phyloP scores from a whole-genome alignment of 1,140 invertebrate species.

The Eulimnadia texana region DNA sequence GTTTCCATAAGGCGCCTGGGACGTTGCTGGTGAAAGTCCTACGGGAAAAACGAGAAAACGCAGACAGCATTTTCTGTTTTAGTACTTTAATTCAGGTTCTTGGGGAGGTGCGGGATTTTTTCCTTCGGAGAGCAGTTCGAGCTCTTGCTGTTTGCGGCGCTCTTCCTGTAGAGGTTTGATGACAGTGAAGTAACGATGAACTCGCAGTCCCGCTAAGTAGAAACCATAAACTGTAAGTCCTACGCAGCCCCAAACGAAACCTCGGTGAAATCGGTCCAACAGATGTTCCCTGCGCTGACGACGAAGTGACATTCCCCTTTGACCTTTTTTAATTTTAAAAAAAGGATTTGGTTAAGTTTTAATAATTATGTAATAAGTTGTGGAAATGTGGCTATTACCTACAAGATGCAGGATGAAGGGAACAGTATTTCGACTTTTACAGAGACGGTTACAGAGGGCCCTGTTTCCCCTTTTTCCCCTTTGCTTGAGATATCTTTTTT shows the following conservation, averaged over 20 bases:
- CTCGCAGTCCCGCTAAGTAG: conserved; percentile 15
- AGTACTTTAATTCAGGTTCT: conserved; percentile 9
- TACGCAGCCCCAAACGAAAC: conserved; percentile 18
- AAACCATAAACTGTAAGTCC: conserved; percentile 17
- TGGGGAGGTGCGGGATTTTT: conserved; percentile 1
- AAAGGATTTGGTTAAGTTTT: too few species aligned
- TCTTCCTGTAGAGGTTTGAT: conserved; percentile 16
- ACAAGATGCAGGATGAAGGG: too few species aligned
- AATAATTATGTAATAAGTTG: too few species aligned
- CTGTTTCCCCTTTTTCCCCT: too few species aligned
- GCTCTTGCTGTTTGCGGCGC: conserved; percentile 5
- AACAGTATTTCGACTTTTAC: too few species aligned
- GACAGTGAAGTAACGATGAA: conserved; percentile 18
- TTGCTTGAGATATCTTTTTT: too few species aligned
- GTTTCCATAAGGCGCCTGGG: conserved; percentile 25
- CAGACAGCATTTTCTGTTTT: conserved; percentile 1
- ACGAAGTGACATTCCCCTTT: conserved; percentile 11
- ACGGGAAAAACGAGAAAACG: not conserved
- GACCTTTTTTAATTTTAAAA: not conserved
- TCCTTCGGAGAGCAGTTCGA: conserved; percentile 16
- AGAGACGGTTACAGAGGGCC: too few species aligned
- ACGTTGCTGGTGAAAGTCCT: conserved; percentile 8
- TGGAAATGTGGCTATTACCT: too few species aligned
- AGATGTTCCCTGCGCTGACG: conserved; percentile 4
- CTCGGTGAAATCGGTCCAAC: conserved; percentile 14